phyloP scores from a whole-genome alignment of 64 coral and sea anemone genomes.

The Dendronephthya gigantea region DNA sequence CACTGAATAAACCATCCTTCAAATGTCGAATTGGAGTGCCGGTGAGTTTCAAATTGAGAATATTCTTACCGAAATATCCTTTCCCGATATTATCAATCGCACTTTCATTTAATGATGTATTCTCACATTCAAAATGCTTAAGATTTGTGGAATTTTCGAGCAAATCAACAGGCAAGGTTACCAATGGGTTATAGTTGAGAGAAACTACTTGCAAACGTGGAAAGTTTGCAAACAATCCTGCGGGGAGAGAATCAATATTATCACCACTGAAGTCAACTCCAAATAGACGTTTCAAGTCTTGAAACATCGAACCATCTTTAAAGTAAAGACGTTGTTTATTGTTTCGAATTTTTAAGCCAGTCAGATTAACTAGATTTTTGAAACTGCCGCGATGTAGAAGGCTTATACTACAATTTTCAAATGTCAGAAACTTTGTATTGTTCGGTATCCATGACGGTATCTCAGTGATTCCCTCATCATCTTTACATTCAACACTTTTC shows the following conservation, averaged over 20 bases:
- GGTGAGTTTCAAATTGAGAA: neutral
- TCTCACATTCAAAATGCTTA: neutral
- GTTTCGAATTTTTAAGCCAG: neutral
- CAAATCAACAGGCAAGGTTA: neutral
- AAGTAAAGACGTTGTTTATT: neutral
- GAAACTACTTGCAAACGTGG: neutral
- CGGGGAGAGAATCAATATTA: neutral
- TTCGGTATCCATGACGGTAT: neutral
- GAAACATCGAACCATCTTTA: neutral
- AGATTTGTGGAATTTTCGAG: neutral
- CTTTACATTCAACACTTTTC: neutral
- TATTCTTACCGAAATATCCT: neutral
- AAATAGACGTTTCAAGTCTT: neutral
- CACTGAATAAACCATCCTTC: neutral
- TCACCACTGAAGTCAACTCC: neutral
- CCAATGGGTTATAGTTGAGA: neutral
- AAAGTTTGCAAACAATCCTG: neutral
- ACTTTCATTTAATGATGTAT: neutral
- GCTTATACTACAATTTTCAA: neutral
- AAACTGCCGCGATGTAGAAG: neutral
- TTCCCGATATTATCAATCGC: neutral
- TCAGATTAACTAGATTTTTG: neutral
- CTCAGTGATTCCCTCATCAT: neutral
- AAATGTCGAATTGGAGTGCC: neutral
- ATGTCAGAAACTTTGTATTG: neutral